phyloP scores from a whole-genome alignment of 2,797 vertebrate genomes.

The Psittacula derbiana region DNA sequence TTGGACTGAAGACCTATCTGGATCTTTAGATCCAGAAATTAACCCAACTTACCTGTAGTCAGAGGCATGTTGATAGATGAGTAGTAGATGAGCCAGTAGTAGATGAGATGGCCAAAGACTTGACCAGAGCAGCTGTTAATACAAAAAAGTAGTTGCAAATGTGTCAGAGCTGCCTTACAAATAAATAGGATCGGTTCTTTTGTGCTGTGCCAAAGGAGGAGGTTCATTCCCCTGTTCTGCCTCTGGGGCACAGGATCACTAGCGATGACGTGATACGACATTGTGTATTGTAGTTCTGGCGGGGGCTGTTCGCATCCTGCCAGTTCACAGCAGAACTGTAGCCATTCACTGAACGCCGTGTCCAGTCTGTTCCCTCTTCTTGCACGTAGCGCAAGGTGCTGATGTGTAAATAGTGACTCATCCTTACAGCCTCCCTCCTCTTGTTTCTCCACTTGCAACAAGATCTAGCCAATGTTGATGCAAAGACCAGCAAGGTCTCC shows the following conservation, averaged over 20 bases:
- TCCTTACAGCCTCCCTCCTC: not conserved
- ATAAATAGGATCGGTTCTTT: not conserved
- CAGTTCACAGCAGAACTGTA: not conserved
- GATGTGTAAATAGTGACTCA: not conserved
- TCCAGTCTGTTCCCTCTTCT: not conserved
- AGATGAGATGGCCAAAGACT: not conserved
- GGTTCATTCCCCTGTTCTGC: not conserved
- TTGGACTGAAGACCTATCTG: not conserved
- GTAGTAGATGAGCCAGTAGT: not conserved
- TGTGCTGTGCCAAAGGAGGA: not conserved
- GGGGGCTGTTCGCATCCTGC: fast-evolving
- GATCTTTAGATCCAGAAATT: not conserved
- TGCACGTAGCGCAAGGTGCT: not conserved
- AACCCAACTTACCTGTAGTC: not conserved
- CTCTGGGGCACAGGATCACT: not conserved
- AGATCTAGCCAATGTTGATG: not conserved
- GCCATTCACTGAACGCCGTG: fast-evolving
- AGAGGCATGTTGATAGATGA: not conserved
- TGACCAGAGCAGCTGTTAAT: not conserved
- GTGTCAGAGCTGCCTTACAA: not conserved
- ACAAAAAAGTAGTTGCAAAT: not conserved
- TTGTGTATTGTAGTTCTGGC: not conserved
- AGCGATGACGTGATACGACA: not conserved
- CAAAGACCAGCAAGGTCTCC: not conserved
- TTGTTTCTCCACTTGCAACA: not conserved